Evolutionary conservation across 2,888 invertebrate species (phyloP), one percentile per base, ranked within the genome.

Genomic region (Macaria notata): DNA sequence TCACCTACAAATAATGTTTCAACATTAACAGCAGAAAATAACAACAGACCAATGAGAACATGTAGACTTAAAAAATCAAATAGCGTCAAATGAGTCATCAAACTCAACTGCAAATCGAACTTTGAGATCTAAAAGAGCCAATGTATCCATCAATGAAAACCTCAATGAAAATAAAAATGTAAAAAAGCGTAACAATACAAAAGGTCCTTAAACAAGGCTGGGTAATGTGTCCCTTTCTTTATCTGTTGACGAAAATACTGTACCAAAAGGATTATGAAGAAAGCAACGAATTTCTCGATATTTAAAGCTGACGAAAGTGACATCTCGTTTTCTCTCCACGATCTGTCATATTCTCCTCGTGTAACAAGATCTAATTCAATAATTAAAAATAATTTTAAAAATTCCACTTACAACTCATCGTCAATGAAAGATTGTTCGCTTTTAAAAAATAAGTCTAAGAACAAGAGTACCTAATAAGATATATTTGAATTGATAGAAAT

Each of bases 41-140:
- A 30, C 42, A 48, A 48, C 19, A 65, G 73, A 3, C 63, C 66
- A 7, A 9, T 73, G 3, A 66, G 71, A 46, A 64, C 70, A 3
- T 75, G 71, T 66, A 62, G 71, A 39, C 2, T 41, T 4, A 62
- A 62, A n/a, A n/a, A n/a, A n/a, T n/a, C n/a, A n/a, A n/a, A 63
- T 45, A 46, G 38, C 8, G 36, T 62, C 53, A 64, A 49, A 68
- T 52, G 51, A 58, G 55, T 39, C 63, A 52, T 4, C 45, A 54
- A 9, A 8, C 9, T 8, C 59, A 66, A 58, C 29, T 44, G n/a
- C 43, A 59, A 47, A 39, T 9, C 56, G 47, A 47, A 60, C 51
- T 19, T 48, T 60, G n/a, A 56, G 65, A 58, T 53, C 61, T 31
- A 56, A 50, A 55, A 43, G 42, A 7, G 31, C 48, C 9, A 48